A percentile compares a stretch with the other conserved stretches of the same genome.
These are phyloP conservation scores for Antechinus stuartii DNA, from an alignment of 2,113 vertebrate genomes.

Conservation along the genomic window DNA sequence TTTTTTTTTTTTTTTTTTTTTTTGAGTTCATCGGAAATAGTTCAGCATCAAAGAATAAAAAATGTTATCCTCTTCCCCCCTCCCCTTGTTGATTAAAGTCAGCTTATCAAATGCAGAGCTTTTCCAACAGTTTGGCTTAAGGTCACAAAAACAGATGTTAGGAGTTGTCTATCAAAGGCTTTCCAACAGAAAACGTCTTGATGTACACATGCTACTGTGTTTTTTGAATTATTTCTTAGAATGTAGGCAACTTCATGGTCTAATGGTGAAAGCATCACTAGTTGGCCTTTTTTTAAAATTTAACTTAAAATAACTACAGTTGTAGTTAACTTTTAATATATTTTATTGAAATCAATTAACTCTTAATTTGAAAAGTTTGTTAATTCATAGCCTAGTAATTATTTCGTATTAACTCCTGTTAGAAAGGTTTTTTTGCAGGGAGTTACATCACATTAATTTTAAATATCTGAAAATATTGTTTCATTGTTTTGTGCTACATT, in stretches of 20 bases:
- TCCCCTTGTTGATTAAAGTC: conserved; percentile 32
- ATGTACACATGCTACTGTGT: neutral
- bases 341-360: neutral
- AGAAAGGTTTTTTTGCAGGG: neutral
- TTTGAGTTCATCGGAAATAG: neutral
- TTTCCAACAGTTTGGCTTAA: conserved; percentile 25
- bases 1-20: neutral
- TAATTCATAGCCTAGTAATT: neutral
- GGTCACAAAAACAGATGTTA: conserved; percentile 3
- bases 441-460: neutral
- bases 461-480: neutral
- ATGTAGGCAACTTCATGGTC: conserved; percentile 13
- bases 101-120: conserved; percentile 38
- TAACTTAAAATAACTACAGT: neutral
- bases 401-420: neutral
- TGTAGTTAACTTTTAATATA: neutral
- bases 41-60: neutral
- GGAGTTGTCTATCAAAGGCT: conserved; percentile 7
- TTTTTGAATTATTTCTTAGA: conserved; percentile 2
- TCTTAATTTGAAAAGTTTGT: neutral
- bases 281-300: conserved; percentile 15
- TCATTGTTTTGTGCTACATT: neutral
- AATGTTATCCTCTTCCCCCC: neutral
- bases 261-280: conserved; percentile 5
- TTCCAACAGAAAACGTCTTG: neutral